A percentile compares a stretch with the other conserved stretches of the same genome.
phyloP scores from a whole-genome alignment of 2,113 vertebrate genomes.

The Seriola rivoliana region DNA sequence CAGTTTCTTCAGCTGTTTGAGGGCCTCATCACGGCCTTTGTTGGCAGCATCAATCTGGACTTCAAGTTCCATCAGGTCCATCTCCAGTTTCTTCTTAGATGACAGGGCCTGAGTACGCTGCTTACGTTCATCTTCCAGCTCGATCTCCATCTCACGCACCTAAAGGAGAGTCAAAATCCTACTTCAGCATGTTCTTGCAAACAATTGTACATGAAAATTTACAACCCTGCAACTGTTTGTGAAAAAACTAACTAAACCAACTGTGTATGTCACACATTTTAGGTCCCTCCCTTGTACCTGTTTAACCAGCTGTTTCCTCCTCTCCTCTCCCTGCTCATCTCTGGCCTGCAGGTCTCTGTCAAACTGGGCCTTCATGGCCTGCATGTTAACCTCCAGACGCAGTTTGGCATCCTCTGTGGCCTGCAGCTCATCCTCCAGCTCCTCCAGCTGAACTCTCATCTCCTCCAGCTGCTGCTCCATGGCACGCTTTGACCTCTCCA shows the following conservation, averaged over 20 bases:
- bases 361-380: conserved; percentile 97
- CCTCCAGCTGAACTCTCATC: conserved; percentile 96
- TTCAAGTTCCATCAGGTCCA: conserved; percentile 92
- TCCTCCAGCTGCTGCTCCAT: conserved; percentile 98
- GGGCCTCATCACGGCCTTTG: conserved; percentile 93
- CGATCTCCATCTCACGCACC: conserved; percentile 95
- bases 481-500: conserved; percentile 95
- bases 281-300: conserved; percentile 82
- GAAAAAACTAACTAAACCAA: not conserved
- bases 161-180: conserved; percentile 56
- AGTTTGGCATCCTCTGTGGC: conserved; percentile 97
- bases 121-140: conserved; percentile 94
- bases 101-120: conserved; percentile 91
- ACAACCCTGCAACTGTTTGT: not conserved
- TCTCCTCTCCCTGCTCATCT: conserved; percentile 97
- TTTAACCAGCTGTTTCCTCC: conserved; percentile 94
- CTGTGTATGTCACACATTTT: not conserved
- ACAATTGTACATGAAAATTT: not conserved
- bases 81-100: conserved; percentile 93
- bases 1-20: conserved; percentile 94
- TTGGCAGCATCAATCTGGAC: conserved; percentile 91
- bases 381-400: conserved; percentile 97
- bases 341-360: conserved; percentile 94
- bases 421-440: conserved; percentile 98
- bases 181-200: not conserved